Conservation (phyloP, 2,888 invertebrate species). For the Polymixis lichenea region DNA sequence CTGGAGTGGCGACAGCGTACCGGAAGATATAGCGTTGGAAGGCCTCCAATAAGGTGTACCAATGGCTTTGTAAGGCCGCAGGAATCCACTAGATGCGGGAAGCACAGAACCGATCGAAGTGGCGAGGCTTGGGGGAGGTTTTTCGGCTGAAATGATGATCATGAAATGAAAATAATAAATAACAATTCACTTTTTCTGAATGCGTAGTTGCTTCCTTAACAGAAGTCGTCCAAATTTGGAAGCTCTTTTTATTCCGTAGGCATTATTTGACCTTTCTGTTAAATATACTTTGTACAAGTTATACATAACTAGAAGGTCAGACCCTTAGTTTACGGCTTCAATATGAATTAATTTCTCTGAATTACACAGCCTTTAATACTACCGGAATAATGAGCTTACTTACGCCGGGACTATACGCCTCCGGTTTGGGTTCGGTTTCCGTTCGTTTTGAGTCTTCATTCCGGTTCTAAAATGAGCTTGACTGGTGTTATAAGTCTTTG, state of each 20-base stretch:
- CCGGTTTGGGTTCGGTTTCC: conserved; percentile 19
- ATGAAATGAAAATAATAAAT: no score
- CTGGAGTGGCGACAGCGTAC: no score
- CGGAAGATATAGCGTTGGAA: no score
- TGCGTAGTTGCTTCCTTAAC: no score
- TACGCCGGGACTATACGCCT: conserved; percentile 15
- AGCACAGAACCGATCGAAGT: no score
- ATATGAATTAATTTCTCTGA: conserved; percentile 54
- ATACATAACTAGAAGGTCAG: conserved; percentile 4
- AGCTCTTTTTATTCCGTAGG: not conserved
- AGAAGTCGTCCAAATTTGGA: not conserved
- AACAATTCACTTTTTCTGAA: no score
- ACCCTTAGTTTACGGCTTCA: conserved; percentile 32
- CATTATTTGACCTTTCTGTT: not conserved
- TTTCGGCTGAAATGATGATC: no score
- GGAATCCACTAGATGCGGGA: no score
- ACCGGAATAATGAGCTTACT: conserved; percentile 52
- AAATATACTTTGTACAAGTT: conserved; percentile 2
- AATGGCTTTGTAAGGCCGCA: no score
- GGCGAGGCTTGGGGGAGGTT: no score
- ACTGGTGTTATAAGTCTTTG: not conserved
- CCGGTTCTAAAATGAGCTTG: conserved; percentile 22
- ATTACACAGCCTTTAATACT: conserved; percentile 40
- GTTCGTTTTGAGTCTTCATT: conserved; percentile 22
- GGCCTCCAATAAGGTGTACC: no score